phyloP scores from a whole-genome alignment of 2,888 invertebrate genomes.

The Myopa tessellatipennis region DNA sequence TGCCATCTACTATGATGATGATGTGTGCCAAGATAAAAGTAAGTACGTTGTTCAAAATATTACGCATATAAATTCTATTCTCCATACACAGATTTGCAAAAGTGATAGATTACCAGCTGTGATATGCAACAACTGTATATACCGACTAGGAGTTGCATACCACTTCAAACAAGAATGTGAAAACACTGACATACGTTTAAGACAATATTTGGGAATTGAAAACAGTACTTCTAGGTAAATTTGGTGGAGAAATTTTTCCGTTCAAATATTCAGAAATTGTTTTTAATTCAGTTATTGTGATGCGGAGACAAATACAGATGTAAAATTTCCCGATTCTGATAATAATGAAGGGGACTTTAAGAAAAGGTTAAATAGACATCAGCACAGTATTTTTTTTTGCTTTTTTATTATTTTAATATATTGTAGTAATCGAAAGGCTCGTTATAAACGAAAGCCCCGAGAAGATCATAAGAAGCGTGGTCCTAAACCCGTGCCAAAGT shows the following conservation, averaged over 20 bases:
- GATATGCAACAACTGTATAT: conserved; percentile 74
- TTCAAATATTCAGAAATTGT: neutral
- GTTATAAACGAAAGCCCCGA: conserved; percentile 72
- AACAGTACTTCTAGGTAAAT: conserved; percentile 60
- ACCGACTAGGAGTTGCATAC: conserved; percentile 73
- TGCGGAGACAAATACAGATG: conserved; percentile 72
- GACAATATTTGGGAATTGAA: conserved; percentile 72
- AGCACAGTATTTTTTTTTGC: neutral
- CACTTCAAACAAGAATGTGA: conserved; percentile 75
- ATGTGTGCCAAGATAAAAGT: conserved; percentile 72
- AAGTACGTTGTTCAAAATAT: conserved; percentile 34
- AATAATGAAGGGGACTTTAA: conserved; percentile 49
- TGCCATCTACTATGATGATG: conserved; percentile 74
- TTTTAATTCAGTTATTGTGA: conserved; percentile 68
- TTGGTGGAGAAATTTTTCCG: conserved; percentile 41
- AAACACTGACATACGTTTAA: conserved; percentile 71
- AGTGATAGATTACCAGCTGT: conserved; percentile 73
- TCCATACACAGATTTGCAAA: conserved; percentile 66
- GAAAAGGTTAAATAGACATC: conserved; percentile 47
- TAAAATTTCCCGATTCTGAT: conserved; percentile 32
- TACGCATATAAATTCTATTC: neutral
- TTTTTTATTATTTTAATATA: neutral
- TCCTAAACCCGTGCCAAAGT: conserved; percentile 73
- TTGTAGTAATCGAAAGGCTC: conserved; percentile 60
- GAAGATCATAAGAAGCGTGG: conserved; percentile 73